These are phyloP conservation scores for Cyclophora punctaria DNA, from an alignment of 2,888 invertebrate species.

Conservation along the genomic window DNA sequence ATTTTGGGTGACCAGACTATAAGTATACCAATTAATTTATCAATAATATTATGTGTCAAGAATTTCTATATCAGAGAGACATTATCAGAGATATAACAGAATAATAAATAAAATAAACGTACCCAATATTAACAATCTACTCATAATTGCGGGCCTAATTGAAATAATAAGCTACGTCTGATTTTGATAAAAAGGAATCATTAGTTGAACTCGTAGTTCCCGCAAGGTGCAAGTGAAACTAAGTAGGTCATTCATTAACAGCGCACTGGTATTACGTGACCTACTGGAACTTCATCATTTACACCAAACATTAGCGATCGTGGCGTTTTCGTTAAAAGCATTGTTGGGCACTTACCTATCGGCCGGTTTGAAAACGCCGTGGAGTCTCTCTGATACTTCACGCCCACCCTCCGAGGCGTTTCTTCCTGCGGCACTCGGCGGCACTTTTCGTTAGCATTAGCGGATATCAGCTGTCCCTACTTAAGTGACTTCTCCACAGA, in stretches of 20 bases:
- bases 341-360: constrained; percentile 10
- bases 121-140: no score
- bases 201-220: no score
- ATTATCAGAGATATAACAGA: no score
- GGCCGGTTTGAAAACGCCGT: constrained; percentile 8
- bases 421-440: constrained; percentile 10
- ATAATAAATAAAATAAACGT: no score
- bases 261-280: constrained; percentile 6
- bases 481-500: constrained; percentile 16
- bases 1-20: no score
- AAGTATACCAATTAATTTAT: no score
- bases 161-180: no score
- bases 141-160: no score
- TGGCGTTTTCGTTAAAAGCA: constrained; percentile 9
- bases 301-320: background rate
- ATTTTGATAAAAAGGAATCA: no score
- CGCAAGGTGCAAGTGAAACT: constrained; percentile 3
- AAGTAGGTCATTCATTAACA: constrained; percentile 13
- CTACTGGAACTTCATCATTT: constrained; percentile 8
- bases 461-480: constrained; percentile 17
- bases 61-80: no score
- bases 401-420: constrained; percentile 10
- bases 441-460: constrained; percentile 19
- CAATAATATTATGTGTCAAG: no score
- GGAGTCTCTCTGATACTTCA: constrained; percentile 10